Conservation (phyloP, 2,888 invertebrate species). For the Neoitamus cyanurus region DNA sequence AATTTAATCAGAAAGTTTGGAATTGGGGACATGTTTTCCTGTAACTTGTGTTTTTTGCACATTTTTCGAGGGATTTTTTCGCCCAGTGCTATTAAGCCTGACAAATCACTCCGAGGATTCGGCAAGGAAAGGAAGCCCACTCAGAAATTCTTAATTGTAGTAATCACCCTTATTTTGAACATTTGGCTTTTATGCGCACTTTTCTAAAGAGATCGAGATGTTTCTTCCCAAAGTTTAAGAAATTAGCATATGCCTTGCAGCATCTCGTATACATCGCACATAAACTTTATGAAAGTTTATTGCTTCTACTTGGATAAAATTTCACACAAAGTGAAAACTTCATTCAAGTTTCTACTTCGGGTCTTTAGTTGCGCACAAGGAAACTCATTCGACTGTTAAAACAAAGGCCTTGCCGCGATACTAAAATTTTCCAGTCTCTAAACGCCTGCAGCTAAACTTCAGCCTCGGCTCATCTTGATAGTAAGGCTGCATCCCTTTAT, state of each 20-base stretch:
- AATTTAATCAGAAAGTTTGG: conserved; percentile 13
- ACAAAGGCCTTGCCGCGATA: background rate
- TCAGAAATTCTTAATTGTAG: background rate
- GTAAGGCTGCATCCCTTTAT: background rate
- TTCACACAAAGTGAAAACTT: background rate
- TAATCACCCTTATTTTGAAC: background rate
- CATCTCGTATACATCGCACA: background rate
- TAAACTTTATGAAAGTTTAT: background rate
- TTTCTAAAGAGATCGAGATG: background rate
- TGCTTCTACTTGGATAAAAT: background rate
- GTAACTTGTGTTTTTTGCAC: background rate
- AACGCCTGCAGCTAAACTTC: conserved; percentile 6
- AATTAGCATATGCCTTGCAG: background rate
- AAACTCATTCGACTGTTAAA: background rate
- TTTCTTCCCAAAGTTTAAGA: background rate
- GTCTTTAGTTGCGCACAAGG: background rate
- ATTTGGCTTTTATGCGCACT: background rate
- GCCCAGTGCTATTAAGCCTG: background rate
- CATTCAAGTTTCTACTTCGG: background rate
- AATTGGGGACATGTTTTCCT: background rate
- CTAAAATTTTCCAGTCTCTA: background rate
- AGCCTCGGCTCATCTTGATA: background rate
- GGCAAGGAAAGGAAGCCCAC: background rate
- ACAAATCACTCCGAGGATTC: background rate
- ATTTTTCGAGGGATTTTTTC: background rate